Percentiles rank a stretch among this genome's conserved stretches.
These are phyloP conservation scores for Pelvicachromis taeniatus DNA, from an alignment of 2,113 vertebrate species.

Conservation along the genomic window DNA sequence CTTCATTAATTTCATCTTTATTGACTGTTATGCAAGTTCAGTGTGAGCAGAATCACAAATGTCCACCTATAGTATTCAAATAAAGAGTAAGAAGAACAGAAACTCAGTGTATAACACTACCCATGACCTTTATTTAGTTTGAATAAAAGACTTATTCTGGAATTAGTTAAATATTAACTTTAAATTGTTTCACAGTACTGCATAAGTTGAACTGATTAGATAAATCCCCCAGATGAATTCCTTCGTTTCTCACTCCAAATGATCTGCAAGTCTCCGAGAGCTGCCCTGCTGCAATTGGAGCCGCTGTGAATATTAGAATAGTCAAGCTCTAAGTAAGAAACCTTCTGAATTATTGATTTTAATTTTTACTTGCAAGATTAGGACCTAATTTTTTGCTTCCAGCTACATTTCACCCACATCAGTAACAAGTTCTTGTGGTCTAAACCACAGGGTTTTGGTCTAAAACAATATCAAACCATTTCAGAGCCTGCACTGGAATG, in stretches of 20 bases:
- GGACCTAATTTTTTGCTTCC: not conserved
- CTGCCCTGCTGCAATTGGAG: not conserved
- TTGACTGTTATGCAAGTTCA: not conserved
- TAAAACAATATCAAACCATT: not conserved
- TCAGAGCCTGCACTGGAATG: not conserved
- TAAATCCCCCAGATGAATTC: not conserved
- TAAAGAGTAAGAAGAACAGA: not conserved
- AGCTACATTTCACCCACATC: not conserved
- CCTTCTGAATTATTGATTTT: constrained; percentile 40
- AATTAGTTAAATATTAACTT: not conserved
- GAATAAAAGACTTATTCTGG: not conserved
- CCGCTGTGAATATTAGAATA: constrained; percentile 36
- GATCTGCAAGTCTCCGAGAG: not conserved
- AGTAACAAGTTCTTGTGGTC: not conserved
- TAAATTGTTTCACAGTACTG: not conserved
- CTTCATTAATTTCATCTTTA: not conserved
- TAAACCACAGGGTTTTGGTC: not conserved
- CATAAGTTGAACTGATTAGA: not conserved
- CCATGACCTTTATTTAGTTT: not conserved
- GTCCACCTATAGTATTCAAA: not conserved
- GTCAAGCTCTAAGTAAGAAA: constrained; percentile 21
- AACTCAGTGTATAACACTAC: not conserved
- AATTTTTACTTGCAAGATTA: not conserved
- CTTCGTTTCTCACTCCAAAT: not conserved
- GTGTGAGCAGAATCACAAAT: not conserved